A percentile compares a stretch with the other conserved stretches of the same genome.
Conservation (phyloP, 2,888 invertebrate species). For the Agrenia bidenticulata region DNA sequence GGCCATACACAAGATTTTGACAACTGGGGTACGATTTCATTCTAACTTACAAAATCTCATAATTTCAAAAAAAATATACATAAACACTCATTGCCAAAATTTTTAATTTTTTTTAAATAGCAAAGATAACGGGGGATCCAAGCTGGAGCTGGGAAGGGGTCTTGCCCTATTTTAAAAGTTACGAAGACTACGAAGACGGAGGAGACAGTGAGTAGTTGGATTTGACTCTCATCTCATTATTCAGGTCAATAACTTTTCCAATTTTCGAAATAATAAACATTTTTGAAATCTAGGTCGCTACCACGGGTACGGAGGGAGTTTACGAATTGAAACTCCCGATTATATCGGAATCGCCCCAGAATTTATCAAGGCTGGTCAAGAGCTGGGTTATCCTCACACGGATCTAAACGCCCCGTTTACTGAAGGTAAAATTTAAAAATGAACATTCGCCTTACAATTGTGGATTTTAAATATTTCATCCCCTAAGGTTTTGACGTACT, state of each 20-base stretch:
- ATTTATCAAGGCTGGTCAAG: constrained; percentile 44
- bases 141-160: constrained; percentile 38
- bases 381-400: constrained; percentile 43
- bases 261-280: neutral
- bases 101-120: neutral
- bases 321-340: constrained; percentile 58
- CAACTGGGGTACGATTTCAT: constrained; percentile 26
- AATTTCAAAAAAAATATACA: neutral
- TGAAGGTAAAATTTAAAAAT: too few relatives aligned
- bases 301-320: constrained; percentile 44
- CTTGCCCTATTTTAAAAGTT: constrained; percentile 28
- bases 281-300: constrained; percentile 5
- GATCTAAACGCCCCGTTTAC: constrained; percentile 43
- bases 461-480: too few relatives aligned
- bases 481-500: constrained; percentile 35
- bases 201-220: constrained; percentile 24
- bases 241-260: neutral
- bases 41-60: neutral
- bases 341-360: constrained; percentile 56
- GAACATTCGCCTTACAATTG: too few relatives aligned
- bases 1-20: constrained; percentile 30
- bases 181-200: constrained; percentile 31
- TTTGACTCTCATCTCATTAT: too few relatives aligned
- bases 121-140: constrained; percentile 22
- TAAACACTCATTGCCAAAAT: too few relatives aligned